Conservation (phyloP, 2,888 invertebrate genomes). For the Drosophila nr. perissopoda region DNA sequence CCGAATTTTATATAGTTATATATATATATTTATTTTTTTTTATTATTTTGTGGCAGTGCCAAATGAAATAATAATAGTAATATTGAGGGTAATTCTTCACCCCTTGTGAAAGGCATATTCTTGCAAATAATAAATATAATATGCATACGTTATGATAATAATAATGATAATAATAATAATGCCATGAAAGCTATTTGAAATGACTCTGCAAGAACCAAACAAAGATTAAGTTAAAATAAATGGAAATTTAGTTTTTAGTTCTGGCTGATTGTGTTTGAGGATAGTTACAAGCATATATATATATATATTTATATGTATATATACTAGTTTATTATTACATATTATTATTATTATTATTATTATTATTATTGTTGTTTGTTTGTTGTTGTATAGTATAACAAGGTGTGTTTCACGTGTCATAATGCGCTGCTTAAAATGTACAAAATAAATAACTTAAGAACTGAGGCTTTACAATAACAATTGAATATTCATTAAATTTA, state of each 20-base stretch:
- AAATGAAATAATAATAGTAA: slow-evolving; percentile 39
- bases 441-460: slow-evolving; percentile 78
- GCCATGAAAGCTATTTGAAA: slow-evolving; percentile 60
- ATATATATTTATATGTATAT: neutral
- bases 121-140: slow-evolving; percentile 32
- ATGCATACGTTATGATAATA: slow-evolving; percentile 28
- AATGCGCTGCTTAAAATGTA: slow-evolving; percentile 73
- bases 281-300: slow-evolving; percentile 23
- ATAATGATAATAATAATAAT: slow-evolving; percentile 33
- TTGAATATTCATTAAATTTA: slow-evolving; percentile 57
- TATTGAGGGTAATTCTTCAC: slow-evolving; percentile 20
- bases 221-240: slow-evolving; percentile 29
- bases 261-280: slow-evolving; percentile 20
- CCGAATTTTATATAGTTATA: slow-evolving; percentile 5
- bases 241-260: slow-evolving; percentile 8
- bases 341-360: slow-evolving; percentile 34
- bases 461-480: slow-evolving; percentile 76
- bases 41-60: slow-evolving; percentile 45
- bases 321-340: slow-evolving; percentile 24
- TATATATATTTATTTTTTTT: slow-evolving; percentile 7
- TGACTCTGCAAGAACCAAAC: slow-evolving; percentile 50
- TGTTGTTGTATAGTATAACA: slow-evolving; percentile 65
- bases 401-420: slow-evolving; percentile 59
- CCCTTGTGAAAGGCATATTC: slow-evolving; percentile 53
- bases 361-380: slow-evolving; percentile 37